Conservation (phyloP, 2,888 invertebrate species). For the Microchrysa polita region DNA sequence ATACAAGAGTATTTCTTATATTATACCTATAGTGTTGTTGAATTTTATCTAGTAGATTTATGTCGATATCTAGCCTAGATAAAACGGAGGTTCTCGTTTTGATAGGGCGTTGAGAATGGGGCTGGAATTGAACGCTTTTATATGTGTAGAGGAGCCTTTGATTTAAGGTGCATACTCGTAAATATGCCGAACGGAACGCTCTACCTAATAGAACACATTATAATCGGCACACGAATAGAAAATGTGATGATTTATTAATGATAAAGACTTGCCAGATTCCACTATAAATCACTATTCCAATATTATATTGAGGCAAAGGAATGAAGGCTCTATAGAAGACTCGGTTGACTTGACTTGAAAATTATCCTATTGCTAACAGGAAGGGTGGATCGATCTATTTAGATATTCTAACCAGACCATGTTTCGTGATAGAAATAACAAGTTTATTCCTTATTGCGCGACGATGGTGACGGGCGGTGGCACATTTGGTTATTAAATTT, state of each 20-base stretch:
- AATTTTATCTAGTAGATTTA: conserved; percentile 28
- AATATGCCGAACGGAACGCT: background rate
- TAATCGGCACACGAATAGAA: conserved; percentile 25
- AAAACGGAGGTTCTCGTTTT: conserved; percentile 1
- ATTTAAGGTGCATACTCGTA: conserved; percentile 42
- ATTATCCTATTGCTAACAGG: too few relatives aligned
- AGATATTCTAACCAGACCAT: too few relatives aligned
- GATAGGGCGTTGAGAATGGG: conserved; percentile 4
- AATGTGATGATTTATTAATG: conserved; percentile 48
- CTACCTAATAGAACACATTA: too few relatives aligned
- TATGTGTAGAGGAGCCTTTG: background rate
- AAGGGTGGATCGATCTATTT: too few relatives aligned
- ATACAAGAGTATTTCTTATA: too few relatives aligned
- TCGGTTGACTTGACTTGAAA: too few relatives aligned
- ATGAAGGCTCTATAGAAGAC: background rate
- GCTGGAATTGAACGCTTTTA: background rate
- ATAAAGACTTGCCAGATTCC: conserved; percentile 48
- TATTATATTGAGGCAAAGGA: conserved; percentile 35
- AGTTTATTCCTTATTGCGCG: too few relatives aligned
- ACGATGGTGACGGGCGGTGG: too few relatives aligned
- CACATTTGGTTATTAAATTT: too few relatives aligned
- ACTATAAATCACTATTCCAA: conserved; percentile 47
- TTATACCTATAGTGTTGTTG: conserved; percentile 4
- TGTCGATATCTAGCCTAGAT: conserved; percentile 41
- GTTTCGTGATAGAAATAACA: too few relatives aligned